phyloP scores from a whole-genome alignment of 2,113 vertebrate genomes.

The Acanthisitta chloris region DNA sequence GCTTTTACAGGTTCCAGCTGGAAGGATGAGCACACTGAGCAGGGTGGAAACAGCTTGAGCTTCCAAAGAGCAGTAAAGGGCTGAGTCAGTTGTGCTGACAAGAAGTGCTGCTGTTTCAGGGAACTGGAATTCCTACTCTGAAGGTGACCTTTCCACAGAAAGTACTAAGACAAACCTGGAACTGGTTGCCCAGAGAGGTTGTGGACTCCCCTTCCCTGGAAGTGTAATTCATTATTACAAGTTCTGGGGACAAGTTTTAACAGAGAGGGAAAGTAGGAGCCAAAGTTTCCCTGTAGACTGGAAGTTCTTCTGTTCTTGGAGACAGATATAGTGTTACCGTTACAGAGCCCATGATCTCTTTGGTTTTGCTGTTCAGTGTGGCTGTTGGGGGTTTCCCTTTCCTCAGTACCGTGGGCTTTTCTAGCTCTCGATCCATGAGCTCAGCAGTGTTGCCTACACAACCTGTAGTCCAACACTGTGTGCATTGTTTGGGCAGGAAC shows the following conservation, averaged over 20 bases:
- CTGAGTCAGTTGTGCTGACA: background rate
- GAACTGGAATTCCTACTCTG: background rate
- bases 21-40: background rate
- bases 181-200: too few relatives aligned
- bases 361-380: background rate
- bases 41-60: background rate
- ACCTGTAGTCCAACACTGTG: background rate
- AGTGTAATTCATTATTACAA: background rate
- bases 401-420: background rate
- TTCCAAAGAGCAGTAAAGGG: background rate
- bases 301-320: background rate
- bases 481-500: slow-evolving; percentile 19
- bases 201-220: too few relatives aligned
- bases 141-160: background rate
- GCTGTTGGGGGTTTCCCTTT: background rate
- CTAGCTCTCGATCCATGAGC: background rate
- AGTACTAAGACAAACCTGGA: background rate
- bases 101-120: background rate
- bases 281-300: background rate
- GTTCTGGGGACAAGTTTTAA: background rate
- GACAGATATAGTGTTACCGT: background rate
- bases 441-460: background rate
- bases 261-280: background rate
- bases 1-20: background rate
- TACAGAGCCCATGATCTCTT: background rate